Conservation (phyloP, 92 coral and sea anemone genomes). For the Phenganax subtilis region DNA sequence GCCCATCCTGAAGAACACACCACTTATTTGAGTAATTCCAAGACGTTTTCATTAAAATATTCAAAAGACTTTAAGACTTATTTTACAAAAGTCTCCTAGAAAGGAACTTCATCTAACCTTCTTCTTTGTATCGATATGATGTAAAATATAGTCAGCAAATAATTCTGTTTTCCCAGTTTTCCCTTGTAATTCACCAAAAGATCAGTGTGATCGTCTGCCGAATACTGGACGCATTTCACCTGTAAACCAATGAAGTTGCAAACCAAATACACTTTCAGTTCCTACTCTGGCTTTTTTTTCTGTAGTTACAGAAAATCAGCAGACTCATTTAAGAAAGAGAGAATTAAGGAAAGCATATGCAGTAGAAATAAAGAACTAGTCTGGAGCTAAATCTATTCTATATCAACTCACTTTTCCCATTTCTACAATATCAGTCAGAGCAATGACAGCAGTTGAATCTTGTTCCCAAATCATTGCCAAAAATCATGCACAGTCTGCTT, state of each 20-base stretch:
- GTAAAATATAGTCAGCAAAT: constrained; percentile 52
- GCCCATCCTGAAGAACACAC: constrained; percentile 7
- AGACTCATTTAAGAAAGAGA: too few species aligned
- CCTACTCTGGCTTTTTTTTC: too few species aligned
- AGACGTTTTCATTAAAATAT: neutral
- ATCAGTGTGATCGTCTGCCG: constrained; percentile 46
- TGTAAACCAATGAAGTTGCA: constrained; percentile 7
- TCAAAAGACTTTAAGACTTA: neutral
- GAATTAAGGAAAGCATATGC: too few species aligned
- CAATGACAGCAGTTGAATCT: constrained; percentile 53
- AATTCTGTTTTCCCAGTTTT: constrained; percentile 38
- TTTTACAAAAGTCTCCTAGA: neutral
- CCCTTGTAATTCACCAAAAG: constrained; percentile 46
- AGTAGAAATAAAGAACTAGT: too few species aligned
- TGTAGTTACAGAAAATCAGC: too few species aligned
- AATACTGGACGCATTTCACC: constrained; percentile 72
- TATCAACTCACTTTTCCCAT: constrained; percentile 54
- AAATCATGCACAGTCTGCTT: constrained; percentile 56
- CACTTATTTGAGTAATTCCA: too few species aligned
- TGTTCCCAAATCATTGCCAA: constrained; percentile 93
- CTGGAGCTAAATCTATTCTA: too few species aligned
- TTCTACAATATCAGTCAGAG: constrained; percentile 76
- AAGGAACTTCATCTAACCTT: constrained; percentile 4
- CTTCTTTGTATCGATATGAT: constrained; percentile 22
- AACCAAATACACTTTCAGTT: neutral